These are phyloP conservation scores for Calosoma granatense DNA, from an alignment of 1,140 invertebrate species.

Conservation along the genomic window DNA sequence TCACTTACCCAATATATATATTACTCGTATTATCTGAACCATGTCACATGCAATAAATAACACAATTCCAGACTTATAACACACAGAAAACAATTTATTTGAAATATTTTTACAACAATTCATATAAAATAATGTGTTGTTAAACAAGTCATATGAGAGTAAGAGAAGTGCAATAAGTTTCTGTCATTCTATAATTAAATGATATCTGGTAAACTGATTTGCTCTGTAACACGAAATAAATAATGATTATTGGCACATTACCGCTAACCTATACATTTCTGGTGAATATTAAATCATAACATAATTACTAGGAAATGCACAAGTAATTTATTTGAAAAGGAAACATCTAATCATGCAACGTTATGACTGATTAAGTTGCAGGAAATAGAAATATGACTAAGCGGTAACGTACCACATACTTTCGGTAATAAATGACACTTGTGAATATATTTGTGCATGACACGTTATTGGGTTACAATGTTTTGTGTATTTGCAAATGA, in stretches of 20 bases:
- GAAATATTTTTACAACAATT: neutral
- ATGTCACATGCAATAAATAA: no score
- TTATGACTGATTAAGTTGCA: neutral
- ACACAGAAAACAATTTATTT: neutral
- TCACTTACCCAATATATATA: no score
- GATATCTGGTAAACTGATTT: neutral
- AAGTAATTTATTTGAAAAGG: neutral
- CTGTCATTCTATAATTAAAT: neutral
- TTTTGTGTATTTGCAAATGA: neutral
- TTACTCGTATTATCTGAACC: no score
- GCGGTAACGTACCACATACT: no score
- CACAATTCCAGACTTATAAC: no score
- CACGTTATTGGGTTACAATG: neutral
- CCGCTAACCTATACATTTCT: no score
- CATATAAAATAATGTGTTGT: neutral
- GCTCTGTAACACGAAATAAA: no score
- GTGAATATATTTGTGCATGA: neutral
- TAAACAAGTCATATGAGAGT: neutral
- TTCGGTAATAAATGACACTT: neutral
- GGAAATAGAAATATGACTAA: no score
- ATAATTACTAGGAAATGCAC: neutral
- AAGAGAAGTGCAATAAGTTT: neutral
- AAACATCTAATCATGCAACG: neutral
- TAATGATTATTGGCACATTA: no score
- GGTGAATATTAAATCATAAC: no score